Conservation (phyloP, 2,888 invertebrate species). For the Dione juno region DNA sequence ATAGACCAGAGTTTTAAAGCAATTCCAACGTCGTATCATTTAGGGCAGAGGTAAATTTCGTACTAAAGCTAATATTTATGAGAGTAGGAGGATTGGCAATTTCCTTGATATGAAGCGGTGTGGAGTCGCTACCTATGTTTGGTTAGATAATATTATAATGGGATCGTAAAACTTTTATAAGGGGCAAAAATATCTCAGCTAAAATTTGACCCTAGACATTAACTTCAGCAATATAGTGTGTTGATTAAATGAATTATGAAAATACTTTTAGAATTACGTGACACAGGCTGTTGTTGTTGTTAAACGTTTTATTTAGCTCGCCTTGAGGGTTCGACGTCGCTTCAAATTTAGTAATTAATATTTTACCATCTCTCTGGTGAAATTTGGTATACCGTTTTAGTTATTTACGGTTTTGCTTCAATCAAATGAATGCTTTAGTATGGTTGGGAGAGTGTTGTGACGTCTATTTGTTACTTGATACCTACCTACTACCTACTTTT, state of each 20-base stretch:
- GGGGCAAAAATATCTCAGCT: not conserved
- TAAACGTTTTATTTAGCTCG: too few relatives aligned
- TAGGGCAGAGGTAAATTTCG: slow-evolving; percentile 61
- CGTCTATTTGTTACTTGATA: too few relatives aligned
- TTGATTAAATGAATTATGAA: not conserved
- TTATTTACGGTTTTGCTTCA: too few relatives aligned
- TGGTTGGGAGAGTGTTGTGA: too few relatives aligned
- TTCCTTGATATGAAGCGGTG: slow-evolving; percentile 55
- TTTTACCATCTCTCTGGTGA: too few relatives aligned
- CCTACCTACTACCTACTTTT: too few relatives aligned
- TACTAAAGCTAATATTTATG: slow-evolving; percentile 72
- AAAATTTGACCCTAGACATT: not conserved
- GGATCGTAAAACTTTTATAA: slow-evolving; percentile 10
- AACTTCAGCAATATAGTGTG: not conserved
- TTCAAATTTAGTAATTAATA: too few relatives aligned
- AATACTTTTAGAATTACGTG: too few relatives aligned
- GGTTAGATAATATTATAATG: slow-evolving; percentile 20
- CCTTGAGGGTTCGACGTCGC: too few relatives aligned
- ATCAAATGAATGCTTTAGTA: too few relatives aligned
- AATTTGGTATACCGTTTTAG: too few relatives aligned
- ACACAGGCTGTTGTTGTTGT: too few relatives aligned
- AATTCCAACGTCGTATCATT: slow-evolving; percentile 33
- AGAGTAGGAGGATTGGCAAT: slow-evolving; percentile 65
- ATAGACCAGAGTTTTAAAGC: slow-evolving; percentile 1
- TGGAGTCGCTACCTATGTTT: slow-evolving; percentile 10